Percentiles rank a stretch among this genome's conserved stretches.
These are phyloP conservation scores for Pycnomerus fuliginosus DNA, from an alignment of 2,888 invertebrate species.

Conservation along the genomic window DNA sequence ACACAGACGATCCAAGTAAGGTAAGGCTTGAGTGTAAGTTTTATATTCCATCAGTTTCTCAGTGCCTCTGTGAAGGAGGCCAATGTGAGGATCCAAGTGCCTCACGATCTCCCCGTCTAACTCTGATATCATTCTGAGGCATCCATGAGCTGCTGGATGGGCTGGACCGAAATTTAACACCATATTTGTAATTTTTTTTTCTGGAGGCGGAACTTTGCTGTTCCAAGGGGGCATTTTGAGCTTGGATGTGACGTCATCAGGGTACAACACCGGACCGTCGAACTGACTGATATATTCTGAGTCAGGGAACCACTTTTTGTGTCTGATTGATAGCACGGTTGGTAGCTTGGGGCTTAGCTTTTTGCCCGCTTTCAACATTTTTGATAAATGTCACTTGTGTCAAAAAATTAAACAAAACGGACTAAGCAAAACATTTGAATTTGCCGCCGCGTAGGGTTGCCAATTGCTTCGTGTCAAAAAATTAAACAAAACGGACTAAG, in stretches of 20 bases:
- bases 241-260: conserved; percentile 50
- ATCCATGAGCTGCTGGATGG: conserved; percentile 91
- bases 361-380: too few relatives aligned
- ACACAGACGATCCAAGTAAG: conserved; percentile 85
- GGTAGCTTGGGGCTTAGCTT: too few relatives aligned
- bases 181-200: conserved; percentile 34
- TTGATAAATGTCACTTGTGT: too few relatives aligned
- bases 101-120: conserved; percentile 81
- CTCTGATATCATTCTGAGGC: conserved; percentile 75
- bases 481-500: too few relatives aligned
- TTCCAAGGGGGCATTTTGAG: conserved; percentile 30
- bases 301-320: conserved; percentile 65
- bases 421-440: too few relatives aligned
- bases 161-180: conserved; percentile 82
- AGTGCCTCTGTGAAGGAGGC: conserved; percentile 83
- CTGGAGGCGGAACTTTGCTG: conserved; percentile 16
- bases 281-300: conserved; percentile 59
- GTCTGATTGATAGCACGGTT: too few relatives aligned
- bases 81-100: conserved; percentile 81
- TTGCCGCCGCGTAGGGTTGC: too few relatives aligned
- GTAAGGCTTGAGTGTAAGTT: conserved; percentile 80
- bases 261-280: conserved; percentile 60
- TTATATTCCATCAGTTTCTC: conserved; percentile 90
- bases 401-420: too few relatives aligned
- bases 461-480: too few relatives aligned